Evolutionary conservation across 2,888 invertebrate genomes (phyloP).

Genomic region (Watsonalla cultraria): DNA sequence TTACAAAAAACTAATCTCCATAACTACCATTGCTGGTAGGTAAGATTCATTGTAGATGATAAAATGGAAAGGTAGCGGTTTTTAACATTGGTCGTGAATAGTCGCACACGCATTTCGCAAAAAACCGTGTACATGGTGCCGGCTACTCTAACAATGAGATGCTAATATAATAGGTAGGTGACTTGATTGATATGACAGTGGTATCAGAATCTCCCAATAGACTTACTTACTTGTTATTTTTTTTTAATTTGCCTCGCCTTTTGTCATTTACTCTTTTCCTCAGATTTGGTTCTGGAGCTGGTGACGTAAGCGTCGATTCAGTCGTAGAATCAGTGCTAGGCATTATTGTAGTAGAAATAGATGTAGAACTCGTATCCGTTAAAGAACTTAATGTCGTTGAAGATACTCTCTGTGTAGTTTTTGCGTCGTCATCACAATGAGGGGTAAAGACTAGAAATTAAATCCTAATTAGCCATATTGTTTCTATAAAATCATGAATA

Average conservation of each 20-base stretch:
- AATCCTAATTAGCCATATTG: neutral
- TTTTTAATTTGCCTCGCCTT: conserved; percentile 3
- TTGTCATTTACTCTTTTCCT: neutral
- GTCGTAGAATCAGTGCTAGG: neutral
- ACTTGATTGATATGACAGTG: too few species aligned
- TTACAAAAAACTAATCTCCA: too few species aligned
- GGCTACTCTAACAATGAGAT: too few species aligned
- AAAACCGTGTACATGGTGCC: too few species aligned
- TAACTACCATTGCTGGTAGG: too few species aligned
- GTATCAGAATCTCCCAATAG: too few species aligned
- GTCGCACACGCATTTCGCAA: too few species aligned
- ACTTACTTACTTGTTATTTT: conserved; percentile 1
- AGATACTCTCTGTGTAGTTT: neutral
- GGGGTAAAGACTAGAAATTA: neutral
- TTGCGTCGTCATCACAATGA: neutral
- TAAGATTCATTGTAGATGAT: too few species aligned
- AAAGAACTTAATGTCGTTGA: neutral
- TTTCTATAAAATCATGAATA: neutral
- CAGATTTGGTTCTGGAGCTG: neutral
- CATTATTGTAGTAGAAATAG: neutral
- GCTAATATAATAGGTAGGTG: too few species aligned
- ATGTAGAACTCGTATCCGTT: neutral
- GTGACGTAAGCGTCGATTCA: neutral
- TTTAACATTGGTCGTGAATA: too few species aligned
- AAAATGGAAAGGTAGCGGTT: too few species aligned